phyloP scores from a whole-genome alignment of 1,140 invertebrate species.

The Metaphire vulgaris region DNA sequence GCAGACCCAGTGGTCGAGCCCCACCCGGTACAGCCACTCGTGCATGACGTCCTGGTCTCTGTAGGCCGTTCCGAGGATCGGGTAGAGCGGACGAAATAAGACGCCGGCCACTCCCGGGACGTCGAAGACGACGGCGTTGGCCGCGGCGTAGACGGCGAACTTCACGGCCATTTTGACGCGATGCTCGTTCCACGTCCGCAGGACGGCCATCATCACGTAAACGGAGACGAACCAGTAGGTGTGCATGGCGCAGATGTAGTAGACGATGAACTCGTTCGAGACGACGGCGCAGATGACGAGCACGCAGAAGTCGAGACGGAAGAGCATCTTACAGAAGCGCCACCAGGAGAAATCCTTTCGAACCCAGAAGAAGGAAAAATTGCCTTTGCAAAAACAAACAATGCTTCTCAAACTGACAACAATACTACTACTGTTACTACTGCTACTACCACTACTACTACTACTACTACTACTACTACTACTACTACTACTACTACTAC shows the following conservation, averaged over 20 bases:
- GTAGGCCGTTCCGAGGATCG: constrained; percentile 35
- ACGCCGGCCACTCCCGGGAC: constrained; percentile 30
- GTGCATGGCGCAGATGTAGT: constrained; percentile 46
- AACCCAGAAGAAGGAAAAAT: constrained; percentile 45
- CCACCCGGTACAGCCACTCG: constrained; percentile 37
- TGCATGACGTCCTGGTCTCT: constrained; percentile 32
- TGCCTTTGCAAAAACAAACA: constrained; percentile 33
- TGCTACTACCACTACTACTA: too few species aligned
- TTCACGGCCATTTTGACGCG: constrained; percentile 35
- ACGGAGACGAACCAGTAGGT: constrained; percentile 44
- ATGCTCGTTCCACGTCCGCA: constrained; percentile 36
- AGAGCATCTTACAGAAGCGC: constrained; percentile 41
- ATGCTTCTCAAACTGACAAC: too few species aligned
- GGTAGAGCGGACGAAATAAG: constrained; percentile 35
- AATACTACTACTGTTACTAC: too few species aligned
- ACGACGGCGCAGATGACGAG: constrained; percentile 34
- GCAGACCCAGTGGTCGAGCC: constrained; percentile 41
- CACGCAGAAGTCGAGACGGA: constrained; percentile 42
- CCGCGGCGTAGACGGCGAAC: constrained; percentile 34
- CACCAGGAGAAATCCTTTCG: constrained; percentile 38
- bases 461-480: too few species aligned
- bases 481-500: too few species aligned
- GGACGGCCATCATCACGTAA: constrained; percentile 38
- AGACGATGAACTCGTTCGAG: constrained; percentile 40
- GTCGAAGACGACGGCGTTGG: constrained; percentile 39